Percentiles rank a stretch among this genome's conserved stretches.
phyloP scores from a whole-genome alignment of 2,797 vertebrate genomes.

The Hylomyscus alleni region DNA sequence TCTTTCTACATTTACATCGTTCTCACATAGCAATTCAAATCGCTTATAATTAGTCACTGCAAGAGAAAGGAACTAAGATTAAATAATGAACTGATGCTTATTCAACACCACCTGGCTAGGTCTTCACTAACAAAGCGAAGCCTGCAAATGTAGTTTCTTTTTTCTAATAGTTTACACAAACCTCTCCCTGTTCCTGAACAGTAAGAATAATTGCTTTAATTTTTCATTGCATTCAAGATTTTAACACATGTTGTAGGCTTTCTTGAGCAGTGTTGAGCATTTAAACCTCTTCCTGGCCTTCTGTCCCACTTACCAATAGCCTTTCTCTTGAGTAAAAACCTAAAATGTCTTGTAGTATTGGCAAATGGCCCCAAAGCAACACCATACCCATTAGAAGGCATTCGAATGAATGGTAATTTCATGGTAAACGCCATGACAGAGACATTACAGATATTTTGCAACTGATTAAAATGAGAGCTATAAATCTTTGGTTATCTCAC shows the following conservation, averaged over 20 bases:
- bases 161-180: constrained; percentile 81
- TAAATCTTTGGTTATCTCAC: not conserved
- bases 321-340: not conserved
- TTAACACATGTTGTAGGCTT: constrained; percentile 6
- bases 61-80: constrained; percentile 83
- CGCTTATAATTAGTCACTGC: constrained; percentile 83
- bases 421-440: not conserved
- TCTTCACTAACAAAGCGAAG: constrained; percentile 82
- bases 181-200: constrained; percentile 51
- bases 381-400: not conserved
- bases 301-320: not conserved
- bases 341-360: not conserved
- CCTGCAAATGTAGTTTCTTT: constrained; percentile 73
- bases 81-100: constrained; percentile 85
- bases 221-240: constrained; percentile 47
- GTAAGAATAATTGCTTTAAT: constrained; percentile 66
- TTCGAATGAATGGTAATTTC: not conserved
- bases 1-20: constrained; percentile 77
- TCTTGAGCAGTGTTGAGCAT: not conserved
- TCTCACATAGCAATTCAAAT: constrained; percentile 82
- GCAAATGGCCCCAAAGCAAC: not conserved
- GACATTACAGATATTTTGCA: not conserved
- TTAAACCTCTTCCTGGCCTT: constrained; percentile 2
- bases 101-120: constrained; percentile 84
- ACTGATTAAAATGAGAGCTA: not conserved